A percentile compares a stretch with the other conserved stretches of the same genome.
phyloP scores from a whole-genome alignment of 2,797 vertebrate genomes.

The Malacoraja senta region DNA sequence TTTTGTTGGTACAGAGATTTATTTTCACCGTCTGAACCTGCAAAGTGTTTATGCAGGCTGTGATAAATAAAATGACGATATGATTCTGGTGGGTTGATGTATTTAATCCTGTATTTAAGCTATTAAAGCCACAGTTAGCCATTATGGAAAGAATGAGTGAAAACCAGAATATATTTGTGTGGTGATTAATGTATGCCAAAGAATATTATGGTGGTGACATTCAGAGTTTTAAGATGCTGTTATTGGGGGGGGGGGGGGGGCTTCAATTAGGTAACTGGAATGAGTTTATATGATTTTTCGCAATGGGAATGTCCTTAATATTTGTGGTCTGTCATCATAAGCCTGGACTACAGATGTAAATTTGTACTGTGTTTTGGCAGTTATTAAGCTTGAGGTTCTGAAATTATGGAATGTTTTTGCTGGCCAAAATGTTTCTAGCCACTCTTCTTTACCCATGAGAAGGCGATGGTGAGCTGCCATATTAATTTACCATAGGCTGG shows the following conservation, averaged over 20 bases:
- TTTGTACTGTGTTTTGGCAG: neutral
- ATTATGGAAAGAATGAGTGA: neutral
- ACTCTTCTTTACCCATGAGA: too few species aligned
- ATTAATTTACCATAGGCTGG: too few species aligned
- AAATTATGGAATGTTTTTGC: neutral
- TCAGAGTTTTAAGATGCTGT: neutral
- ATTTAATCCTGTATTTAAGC: neutral
- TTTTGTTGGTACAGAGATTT: neutral
- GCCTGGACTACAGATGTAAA: neutral
- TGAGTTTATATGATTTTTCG: neutral
- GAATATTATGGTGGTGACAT: neutral
- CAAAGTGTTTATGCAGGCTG: constrained; percentile 22
- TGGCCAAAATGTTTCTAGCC: too few species aligned
- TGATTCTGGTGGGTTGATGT: neutral
- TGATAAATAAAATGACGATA: constrained; percentile 17
- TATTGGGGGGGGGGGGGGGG: neutral
- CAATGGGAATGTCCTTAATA: neutral
- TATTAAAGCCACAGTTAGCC: constrained; percentile 20
- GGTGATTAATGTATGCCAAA: neutral
- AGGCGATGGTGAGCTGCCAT: too few species aligned
- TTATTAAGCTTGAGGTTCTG: neutral
- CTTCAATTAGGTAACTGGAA: neutral
- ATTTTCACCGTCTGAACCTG: neutral
- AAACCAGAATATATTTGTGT: neutral
- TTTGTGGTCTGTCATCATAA: neutral